Percentiles rank a stretch among this genome's conserved stretches.
Conservation (phyloP, 2,888 invertebrate species). For the Drosophila helvetica region DNA sequence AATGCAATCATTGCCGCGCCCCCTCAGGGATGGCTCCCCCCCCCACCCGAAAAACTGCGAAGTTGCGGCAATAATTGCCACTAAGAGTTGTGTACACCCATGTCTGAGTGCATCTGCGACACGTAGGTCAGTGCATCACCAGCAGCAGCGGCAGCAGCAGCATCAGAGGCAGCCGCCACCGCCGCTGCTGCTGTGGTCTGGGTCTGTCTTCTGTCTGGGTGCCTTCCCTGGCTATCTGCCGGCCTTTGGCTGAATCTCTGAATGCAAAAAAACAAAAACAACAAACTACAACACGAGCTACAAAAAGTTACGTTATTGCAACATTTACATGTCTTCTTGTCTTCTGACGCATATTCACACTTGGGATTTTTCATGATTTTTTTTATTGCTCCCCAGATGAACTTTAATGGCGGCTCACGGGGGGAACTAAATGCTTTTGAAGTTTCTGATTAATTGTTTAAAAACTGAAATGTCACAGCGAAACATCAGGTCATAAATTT, state of each 20-base stretch:
- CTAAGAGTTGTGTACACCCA: conserved; percentile 40
- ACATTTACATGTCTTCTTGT: conserved; percentile 60
- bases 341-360: conserved; percentile 63
- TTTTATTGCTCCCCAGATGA: conserved; percentile 11
- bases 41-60: conserved; percentile 78
- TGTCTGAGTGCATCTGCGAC: conserved; percentile 66
- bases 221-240: conserved; percentile 40
- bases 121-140: conserved; percentile 75
- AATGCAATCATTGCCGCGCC: conserved; percentile 64
- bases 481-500: conserved; percentile 37
- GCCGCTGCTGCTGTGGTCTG: conserved; percentile 44
- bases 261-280: conserved; percentile 38
- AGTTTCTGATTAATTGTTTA: conserved; percentile 29
- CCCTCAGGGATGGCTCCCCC: conserved; percentile 39
- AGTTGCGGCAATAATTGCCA: conserved; percentile 57
- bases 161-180: conserved; percentile 16
- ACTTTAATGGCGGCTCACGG: conserved; percentile 1
- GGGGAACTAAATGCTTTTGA: not conserved
- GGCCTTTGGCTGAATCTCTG: conserved; percentile 53
- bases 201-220: conserved; percentile 25
- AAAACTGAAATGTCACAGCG: conserved; percentile 30
- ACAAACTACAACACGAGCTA: conserved; percentile 20
- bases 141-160: conserved; percentile 28
- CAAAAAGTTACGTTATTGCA: conserved; percentile 60
- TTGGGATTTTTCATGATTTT: conserved; percentile 40